Conservation (phyloP, 2,888 invertebrate species). For the Cephus nigrinus region DNA sequence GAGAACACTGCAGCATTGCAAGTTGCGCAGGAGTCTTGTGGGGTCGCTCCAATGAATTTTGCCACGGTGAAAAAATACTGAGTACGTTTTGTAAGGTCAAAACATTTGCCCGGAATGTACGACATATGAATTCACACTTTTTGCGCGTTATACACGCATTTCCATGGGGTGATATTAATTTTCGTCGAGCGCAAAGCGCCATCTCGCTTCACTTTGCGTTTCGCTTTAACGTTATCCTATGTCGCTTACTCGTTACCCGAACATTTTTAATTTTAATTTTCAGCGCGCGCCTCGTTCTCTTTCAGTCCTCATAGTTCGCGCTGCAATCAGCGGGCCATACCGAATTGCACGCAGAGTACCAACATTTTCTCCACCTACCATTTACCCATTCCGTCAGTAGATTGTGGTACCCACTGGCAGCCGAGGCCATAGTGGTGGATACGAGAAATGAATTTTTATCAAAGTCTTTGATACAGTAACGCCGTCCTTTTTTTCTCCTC, state of each 20-base stretch:
- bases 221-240: constrained; percentile 48
- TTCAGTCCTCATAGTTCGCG: background rate
- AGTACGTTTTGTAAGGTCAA: background rate
- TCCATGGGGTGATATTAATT: constrained; percentile 48
- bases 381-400: background rate
- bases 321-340: background rate
- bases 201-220: constrained; percentile 40
- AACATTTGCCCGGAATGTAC: background rate
- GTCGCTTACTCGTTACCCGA: constrained; percentile 50
- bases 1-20: background rate
- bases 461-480: background rate
- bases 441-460: background rate
- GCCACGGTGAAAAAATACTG: background rate
- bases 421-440: background rate
- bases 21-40: background rate
- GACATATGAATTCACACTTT: constrained; percentile 39
- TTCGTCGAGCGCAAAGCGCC: constrained; percentile 41
- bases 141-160: constrained; percentile 35
- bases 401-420: background rate
- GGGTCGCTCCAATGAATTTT: background rate
- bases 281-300: constrained; percentile 5
- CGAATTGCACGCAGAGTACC: background rate
- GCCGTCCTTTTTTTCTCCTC: no score
- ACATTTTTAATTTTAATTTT: constrained; percentile 56
- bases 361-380: background rate